phyloP scores from a whole-genome alignment of 2,113 vertebrate genomes.

The Sander lucioperca region DNA sequence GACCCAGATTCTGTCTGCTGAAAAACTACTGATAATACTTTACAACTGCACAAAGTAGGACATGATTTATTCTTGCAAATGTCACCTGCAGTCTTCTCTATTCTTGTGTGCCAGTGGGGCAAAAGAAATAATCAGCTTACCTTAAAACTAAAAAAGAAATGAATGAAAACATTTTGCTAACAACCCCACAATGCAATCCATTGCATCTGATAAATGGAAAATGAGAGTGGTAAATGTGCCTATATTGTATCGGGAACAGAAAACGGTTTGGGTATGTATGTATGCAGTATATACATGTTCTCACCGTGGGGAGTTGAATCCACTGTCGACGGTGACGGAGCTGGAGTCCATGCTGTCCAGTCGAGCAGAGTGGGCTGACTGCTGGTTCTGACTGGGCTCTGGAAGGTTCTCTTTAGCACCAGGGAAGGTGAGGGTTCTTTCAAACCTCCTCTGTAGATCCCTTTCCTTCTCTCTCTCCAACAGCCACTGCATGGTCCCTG shows the following conservation, averaged over 20 bases:
- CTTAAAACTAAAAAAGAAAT: neutral
- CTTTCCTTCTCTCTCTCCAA: constrained; percentile 95
- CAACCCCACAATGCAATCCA: neutral
- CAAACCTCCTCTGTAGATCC: constrained; percentile 96
- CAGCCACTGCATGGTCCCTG: constrained; percentile 97
- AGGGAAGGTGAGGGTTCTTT: constrained; percentile 96
- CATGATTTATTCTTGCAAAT: neutral
- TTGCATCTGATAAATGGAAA: neutral
- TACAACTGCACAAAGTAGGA: neutral
- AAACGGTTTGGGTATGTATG: neutral
- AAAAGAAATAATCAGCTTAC: neutral
- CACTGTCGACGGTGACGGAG: constrained; percentile 98
- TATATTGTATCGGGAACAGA: neutral
- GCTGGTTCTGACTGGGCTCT: constrained; percentile 91
- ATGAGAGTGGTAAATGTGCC: too few relatives aligned
- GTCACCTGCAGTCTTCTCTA: neutral
- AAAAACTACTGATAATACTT: neutral
- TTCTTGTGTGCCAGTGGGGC: neutral
- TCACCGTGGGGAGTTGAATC: constrained; percentile 99
- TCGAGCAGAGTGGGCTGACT: constrained; percentile 94
- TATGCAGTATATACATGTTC: constrained; percentile 52
- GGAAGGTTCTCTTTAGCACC: constrained; percentile 90
- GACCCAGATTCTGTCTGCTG: neutral
- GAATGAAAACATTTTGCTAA: neutral
- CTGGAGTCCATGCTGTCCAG: constrained; percentile 99